These are phyloP conservation scores for Drosophila cardini DNA, from an alignment of 1,140 invertebrate genomes.

Conservation along the genomic window DNA sequence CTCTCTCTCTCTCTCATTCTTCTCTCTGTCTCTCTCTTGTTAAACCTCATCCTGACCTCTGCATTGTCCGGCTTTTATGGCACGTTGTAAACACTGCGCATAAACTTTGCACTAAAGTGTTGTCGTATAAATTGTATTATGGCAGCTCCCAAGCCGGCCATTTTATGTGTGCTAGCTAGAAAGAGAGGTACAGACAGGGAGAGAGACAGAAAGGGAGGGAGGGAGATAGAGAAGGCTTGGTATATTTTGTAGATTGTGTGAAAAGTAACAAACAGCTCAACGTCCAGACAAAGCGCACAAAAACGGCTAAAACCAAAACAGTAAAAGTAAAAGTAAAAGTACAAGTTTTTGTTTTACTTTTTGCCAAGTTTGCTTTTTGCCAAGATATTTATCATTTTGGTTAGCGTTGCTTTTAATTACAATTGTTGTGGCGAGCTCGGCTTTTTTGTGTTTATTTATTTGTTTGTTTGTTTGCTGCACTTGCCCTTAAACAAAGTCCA, in stretches of 20 bases:
- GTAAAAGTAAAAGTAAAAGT: constrained; percentile 50
- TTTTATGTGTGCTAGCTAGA: constrained; percentile 47
- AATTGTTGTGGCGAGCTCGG: constrained; percentile 66
- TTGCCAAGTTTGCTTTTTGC: constrained; percentile 31
- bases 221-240: neutral
- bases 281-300: constrained; percentile 48
- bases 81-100: constrained; percentile 78
- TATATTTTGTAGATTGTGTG: constrained; percentile 13
- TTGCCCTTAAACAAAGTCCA: constrained; percentile 37
- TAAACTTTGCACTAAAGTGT: constrained; percentile 83
- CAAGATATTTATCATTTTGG: constrained; percentile 68
- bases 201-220: neutral
- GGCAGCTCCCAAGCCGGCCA: constrained; percentile 76
- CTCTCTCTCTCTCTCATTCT: neutral
- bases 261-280: constrained; percentile 44
- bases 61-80: constrained; percentile 80
- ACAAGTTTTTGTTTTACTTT: constrained; percentile 52
- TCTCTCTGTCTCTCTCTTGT: neutral
- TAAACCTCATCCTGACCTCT: constrained; percentile 13
- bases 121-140: constrained; percentile 83
- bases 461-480: constrained; percentile 31
- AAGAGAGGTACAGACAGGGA: neutral
- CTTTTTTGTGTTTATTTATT: neutral
- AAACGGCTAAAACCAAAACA: constrained; percentile 18
- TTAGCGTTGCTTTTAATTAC: constrained; percentile 72